Percentiles rank a stretch among this genome's conserved stretches.
Evolutionary conservation across 2,797 vertebrate species (phyloP).

Genomic region (Schizopygopsis pylzovi): DNA sequence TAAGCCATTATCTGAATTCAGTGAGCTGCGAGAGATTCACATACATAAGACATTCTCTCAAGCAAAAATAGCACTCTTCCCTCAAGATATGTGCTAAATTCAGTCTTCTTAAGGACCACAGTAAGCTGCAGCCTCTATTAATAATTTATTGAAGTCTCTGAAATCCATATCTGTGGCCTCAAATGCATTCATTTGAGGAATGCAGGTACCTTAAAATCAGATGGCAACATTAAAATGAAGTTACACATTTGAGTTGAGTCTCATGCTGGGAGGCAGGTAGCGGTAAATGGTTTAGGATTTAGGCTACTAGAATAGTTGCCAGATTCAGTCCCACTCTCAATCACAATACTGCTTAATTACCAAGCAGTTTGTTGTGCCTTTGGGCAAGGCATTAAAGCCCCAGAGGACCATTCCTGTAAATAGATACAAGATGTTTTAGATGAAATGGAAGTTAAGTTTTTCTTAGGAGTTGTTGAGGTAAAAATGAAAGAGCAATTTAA

Average conservation of each 20-base stretch:
- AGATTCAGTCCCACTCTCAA: background rate
- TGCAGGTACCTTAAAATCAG: background rate
- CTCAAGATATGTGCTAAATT: slow-evolving; percentile 23
- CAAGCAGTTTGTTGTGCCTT: background rate
- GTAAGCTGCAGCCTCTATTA: slow-evolving; percentile 7
- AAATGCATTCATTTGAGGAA: background rate
- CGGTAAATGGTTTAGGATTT: background rate
- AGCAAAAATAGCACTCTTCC: slow-evolving; percentile 2
- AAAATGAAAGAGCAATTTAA: background rate
- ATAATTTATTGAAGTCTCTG: slow-evolving; percentile 22
- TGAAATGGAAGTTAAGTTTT: background rate
- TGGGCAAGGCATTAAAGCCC: background rate
- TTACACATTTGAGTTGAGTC: background rate
- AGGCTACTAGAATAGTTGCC: slow-evolving; percentile 9
- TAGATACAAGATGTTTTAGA: background rate
- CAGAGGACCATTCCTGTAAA: slow-evolving; percentile 8
- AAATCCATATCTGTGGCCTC: slow-evolving; percentile 10
- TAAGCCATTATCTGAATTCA: background rate
- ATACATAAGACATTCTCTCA: background rate
- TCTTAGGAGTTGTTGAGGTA: background rate
- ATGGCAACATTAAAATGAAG: background rate
- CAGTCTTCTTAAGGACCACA: background rate
- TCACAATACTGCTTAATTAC: slow-evolving; percentile 2
- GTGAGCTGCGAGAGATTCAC: background rate
- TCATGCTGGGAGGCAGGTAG: background rate